Conservation (phyloP, 2,888 invertebrate genomes). For the Euplagia quadripunctaria region DNA sequence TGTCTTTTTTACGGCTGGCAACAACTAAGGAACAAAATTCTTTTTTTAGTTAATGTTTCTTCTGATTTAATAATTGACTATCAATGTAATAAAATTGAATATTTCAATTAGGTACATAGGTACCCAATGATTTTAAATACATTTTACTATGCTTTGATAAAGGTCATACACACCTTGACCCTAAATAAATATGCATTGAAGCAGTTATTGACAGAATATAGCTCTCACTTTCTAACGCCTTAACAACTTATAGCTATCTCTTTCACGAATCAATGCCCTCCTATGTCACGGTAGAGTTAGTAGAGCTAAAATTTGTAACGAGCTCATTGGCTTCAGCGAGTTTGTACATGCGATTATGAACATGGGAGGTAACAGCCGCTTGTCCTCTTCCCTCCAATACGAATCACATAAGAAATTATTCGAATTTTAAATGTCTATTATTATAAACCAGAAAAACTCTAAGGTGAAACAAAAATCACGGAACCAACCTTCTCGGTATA, state of each 20-base stretch:
- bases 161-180: conserved; percentile 1
- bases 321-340: conserved; percentile 16
- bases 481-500: neutral
- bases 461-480: conserved; percentile 17
- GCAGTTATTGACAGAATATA: neutral
- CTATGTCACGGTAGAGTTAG: conserved; percentile 15
- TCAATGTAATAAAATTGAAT: neutral
- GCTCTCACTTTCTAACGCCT: conserved; percentile 20
- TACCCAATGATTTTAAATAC: neutral
- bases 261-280: conserved; percentile 15
- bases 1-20: conserved; percentile 6
- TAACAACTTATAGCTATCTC: conserved; percentile 17
- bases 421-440: conserved; percentile 16
- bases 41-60: neutral
- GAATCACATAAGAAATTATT: conserved; percentile 32
- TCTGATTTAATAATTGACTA: neutral
- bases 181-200: neutral
- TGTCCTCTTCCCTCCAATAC: conserved; percentile 37
- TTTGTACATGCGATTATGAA: conserved; percentile 14
- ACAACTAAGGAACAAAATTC: neutral
- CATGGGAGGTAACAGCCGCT: conserved; percentile 12
- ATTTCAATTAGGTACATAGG: neutral
- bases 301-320: conserved; percentile 39
- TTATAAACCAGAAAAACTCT: neutral
- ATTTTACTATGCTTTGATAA: neutral